Evolutionary conservation across 1,140 invertebrate genomes (phyloP), one percentile per base, ranked within the genome.

Genomic region (Drosophila pallidifrons): DNA sequence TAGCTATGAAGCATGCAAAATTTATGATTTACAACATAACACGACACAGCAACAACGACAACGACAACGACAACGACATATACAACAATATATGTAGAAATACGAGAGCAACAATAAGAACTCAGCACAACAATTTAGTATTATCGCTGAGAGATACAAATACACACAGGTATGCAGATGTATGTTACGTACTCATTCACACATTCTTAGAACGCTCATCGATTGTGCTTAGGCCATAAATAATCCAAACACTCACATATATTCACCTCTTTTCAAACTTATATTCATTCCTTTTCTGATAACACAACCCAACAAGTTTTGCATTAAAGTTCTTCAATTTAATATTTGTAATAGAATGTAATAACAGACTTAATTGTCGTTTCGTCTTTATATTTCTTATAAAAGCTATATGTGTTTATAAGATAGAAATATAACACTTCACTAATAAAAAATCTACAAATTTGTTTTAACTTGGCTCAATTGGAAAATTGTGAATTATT

Each of bases 1-100:
- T 88, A 83, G 85, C 80, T 83, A 88, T 77, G 77, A 65, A 78
- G 85, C 83, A 88, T 88, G 83, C 83, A 88, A 78, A 88, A 89
- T 81, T 88, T 88, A 83, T 89, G 77, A 88, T 88, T 82, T 83
- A 88, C 80, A 83, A 77, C 69, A 89, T 66, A 74, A 71, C 68
- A 77, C 73, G 71, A 35, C 55, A 87, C 72, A 73, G 67, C 66
- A 64, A 63, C 51, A 75, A 69, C 47, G 35, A 77, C 25, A 75
- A 69, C 47, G 35, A 77, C 25, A 75, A 69, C 47, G 35, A 77
- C 25, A 75, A 54, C 6, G 51, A 57, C 54, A 58, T 15, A 41
- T 13, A 71, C 41, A 70, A 63, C 41, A 63, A 66, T 55, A 32
- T 64, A 35, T 25, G 35, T 35, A 35, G 11, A 28, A 32, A 25